phyloP scores from a whole-genome alignment of 1,140 invertebrate species.

The Potamilus streckersoni region DNA sequence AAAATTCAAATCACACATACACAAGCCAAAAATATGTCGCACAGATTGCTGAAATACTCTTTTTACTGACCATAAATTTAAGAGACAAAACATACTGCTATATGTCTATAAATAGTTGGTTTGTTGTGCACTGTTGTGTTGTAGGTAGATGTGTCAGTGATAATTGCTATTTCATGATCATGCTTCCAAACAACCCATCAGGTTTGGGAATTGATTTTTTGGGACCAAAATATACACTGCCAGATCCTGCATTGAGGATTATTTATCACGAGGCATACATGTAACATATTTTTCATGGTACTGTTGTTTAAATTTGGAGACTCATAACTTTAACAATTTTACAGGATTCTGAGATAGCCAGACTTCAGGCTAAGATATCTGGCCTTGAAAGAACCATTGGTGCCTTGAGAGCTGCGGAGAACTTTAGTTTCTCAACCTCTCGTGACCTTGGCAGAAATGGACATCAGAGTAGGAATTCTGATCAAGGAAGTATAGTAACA shows the following conservation, averaged over 20 bases:
- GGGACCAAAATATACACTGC: not conserved
- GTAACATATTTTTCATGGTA: not conserved
- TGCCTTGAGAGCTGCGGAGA: conserved; percentile 28
- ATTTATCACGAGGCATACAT: too few relatives aligned
- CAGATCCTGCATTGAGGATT: not conserved
- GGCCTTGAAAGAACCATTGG: conserved; percentile 45
- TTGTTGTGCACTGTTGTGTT: too few relatives aligned
- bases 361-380: conserved; percentile 49
- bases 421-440: conserved; percentile 11
- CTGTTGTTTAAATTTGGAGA: conserved; percentile 5
- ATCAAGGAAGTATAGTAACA: conserved; percentile 13
- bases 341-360: conserved; percentile 55
- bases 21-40: too few relatives aligned
- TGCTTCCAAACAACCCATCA: too few relatives aligned
- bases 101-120: not conserved
- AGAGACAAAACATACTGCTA: not conserved
- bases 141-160: too few relatives aligned
- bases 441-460: too few relatives aligned
- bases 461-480: too few relatives aligned
- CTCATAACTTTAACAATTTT: not conserved
- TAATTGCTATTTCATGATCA: not conserved
- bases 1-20: too few relatives aligned
- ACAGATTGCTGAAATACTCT: not conserved
- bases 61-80: not conserved
- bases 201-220: not conserved